Conservation (phyloP, 2,113 vertebrate genomes). For the Myrmecobius fasciatus region DNA sequence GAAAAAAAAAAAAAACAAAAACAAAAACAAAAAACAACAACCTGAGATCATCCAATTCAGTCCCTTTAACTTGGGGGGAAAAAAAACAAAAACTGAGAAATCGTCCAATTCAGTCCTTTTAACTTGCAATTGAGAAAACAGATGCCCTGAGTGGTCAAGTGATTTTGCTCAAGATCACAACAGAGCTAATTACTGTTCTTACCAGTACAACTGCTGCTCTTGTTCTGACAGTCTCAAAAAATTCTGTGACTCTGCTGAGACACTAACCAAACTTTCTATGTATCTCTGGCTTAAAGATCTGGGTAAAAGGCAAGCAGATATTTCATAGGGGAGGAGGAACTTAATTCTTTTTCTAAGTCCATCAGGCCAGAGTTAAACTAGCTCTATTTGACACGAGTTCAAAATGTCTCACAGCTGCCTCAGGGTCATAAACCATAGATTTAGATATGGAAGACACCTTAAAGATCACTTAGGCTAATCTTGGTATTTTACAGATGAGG, state of each 20-base stretch:
- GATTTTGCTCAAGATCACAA: neutral
- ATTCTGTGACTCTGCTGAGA: neutral
- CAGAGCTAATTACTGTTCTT: neutral
- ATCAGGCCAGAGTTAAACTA: neutral
- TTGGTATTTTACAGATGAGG: neutral
- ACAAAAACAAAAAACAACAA: no score
- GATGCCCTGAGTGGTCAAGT: neutral
- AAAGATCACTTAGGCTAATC: neutral
- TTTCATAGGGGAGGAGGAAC: neutral
- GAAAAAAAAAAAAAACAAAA: no score
- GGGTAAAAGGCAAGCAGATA: neutral
- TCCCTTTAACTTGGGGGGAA: no score
- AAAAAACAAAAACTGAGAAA: no score
- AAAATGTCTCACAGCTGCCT: neutral
- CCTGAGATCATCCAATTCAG: no score
- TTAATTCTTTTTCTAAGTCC: neutral
- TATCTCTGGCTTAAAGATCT: neutral
- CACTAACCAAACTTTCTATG: neutral
- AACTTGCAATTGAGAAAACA: neutral
- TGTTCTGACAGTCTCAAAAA: neutral
- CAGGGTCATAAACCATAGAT: neutral
- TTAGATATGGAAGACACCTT: neutral
- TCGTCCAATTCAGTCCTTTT: neutral
- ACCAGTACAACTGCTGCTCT: neutral
- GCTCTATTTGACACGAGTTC: neutral